A percentile compares a stretch with the other conserved stretches of the same genome.
Conservation (phyloP, 2,797 vertebrate species). For the Amblyraja radiata region DNA sequence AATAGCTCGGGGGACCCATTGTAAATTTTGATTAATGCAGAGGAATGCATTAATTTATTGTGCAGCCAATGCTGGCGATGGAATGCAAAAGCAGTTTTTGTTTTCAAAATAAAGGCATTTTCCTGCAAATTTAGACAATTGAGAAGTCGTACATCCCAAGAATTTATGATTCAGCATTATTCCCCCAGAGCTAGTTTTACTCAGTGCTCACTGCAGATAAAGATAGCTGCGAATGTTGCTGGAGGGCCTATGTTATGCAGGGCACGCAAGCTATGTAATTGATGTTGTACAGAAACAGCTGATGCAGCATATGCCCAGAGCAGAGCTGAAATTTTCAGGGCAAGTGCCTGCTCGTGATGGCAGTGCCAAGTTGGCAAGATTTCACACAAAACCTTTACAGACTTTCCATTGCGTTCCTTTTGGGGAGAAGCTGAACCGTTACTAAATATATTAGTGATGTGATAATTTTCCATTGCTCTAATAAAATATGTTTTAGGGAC, state of each 20-base stretch:
- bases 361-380: constrained; percentile 35
- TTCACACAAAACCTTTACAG: neutral
- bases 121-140: neutral
- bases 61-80: too few species aligned
- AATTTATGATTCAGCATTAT: constrained; percentile 58
- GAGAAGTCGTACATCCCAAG: constrained; percentile 35
- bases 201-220: constrained; percentile 46
- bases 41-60: too few species aligned
- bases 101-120: neutral
- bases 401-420: constrained; percentile 32
- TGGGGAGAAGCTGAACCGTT: neutral
- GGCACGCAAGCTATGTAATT: constrained; percentile 44
- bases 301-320: constrained; percentile 41
- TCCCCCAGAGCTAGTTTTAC: constrained; percentile 32
- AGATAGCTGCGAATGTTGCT: constrained; percentile 52
- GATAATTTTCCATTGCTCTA: neutral
- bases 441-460: constrained; percentile 19
- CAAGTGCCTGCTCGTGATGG: constrained; percentile 7
- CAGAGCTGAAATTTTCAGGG: constrained; percentile 15
- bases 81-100: neutral
- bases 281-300: constrained; percentile 36
- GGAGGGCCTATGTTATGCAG: constrained; percentile 43
- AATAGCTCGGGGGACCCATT: too few species aligned
- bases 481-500: neutral
- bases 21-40: too few species aligned